Base-by-base conservation (phyloP, 2,888 invertebrate species). In the Digitonthophagus gazella region DNA sequence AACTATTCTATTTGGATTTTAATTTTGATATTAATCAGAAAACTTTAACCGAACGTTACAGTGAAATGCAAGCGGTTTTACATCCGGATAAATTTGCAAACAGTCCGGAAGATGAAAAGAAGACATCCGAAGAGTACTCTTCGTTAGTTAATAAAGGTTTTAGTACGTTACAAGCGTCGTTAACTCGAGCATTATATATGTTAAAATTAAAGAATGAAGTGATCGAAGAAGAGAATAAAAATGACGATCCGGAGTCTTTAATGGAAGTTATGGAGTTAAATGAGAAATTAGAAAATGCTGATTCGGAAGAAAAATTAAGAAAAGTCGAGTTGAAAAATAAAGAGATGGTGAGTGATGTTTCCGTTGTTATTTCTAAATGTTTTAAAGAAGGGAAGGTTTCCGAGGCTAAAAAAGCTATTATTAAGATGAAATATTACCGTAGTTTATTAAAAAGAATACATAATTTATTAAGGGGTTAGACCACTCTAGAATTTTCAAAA, bases 21-120 rank as follows among this genome's bases (percentile, higher is more conserved):
- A 83, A 84, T 4, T 97, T 91, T 80, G 86, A 91, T 72, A 76
- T 96, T 61, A 87, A 92, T 76, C 80, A 85, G 19, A 85, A 84
- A 63, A 84, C 86, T 15, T 81, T 97, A 68, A 87, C 91, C 0
- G 86, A 85, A 65, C 90, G 86, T 72, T 96, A 92, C 80, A 90
- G 91, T 73, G 85, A 90, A 66, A 81, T 96, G 66, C 97, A 97
- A 80, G 90, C 87, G 75, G 81, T 89, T 73, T 85, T 97, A 67
- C 97, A 97, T 84, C 97, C 97, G 0, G 97, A 97, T 81, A 94
- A 93, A 83, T 96, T 90, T 83, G 88, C 89, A 66, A 91, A 89
- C 82, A 88, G 88, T 78, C 85, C 85, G 18, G 82, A 90, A 83
- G 86, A 87, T 76, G 97, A 97, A 81, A 90, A 90, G 83, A 82